Percentiles rank a stretch among this genome's conserved stretches.
Evolutionary conservation across 2,797 vertebrate species (phyloP).

Genomic region (Sparidentex hasta): DNA sequence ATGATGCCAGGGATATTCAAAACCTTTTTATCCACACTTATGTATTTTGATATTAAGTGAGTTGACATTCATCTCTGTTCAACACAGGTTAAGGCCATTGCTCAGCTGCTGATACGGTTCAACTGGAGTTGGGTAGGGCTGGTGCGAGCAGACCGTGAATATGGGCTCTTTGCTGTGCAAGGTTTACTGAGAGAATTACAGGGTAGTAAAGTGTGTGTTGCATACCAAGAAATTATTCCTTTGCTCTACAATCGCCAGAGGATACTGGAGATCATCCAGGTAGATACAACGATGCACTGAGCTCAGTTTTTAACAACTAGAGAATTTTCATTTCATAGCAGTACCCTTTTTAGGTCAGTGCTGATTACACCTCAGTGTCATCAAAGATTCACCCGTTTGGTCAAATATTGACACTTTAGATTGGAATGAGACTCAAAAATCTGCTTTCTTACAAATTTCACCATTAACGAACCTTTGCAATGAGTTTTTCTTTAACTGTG

Average conservation of each 20-base stretch:
- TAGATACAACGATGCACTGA: constrained; percentile 22
- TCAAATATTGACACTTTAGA: too few species aligned
- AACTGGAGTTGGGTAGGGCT: constrained; percentile 86
- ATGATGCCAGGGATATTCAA: too few species aligned
- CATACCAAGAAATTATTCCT: constrained; percentile 85
- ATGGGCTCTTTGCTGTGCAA: constrained; percentile 82
- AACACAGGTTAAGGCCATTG: constrained; percentile 82
- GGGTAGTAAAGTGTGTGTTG: constrained; percentile 80
- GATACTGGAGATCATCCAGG: constrained; percentile 80
- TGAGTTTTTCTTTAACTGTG: too few species aligned
- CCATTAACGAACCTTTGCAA: too few species aligned
- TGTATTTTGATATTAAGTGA: neutral
- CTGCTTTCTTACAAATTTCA: too few species aligned
- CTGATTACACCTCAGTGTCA: too few species aligned
- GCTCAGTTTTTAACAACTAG: too few species aligned
- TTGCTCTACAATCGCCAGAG: constrained; percentile 76
- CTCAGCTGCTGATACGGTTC: constrained; percentile 79
- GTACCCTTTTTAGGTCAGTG: too few species aligned
- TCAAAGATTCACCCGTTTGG: too few species aligned
- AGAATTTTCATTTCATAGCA: too few species aligned
- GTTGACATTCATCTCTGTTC: neutral
- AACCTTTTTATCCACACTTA: neutral
- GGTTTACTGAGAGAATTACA: constrained; percentile 81
- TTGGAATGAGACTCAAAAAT: too few species aligned
- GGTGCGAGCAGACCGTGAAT: constrained; percentile 82